A percentile compares a stretch with the other conserved stretches of the same genome.
phyloP scores from a whole-genome alignment of 2,797 vertebrate genomes.

The Lithobates pipiens region DNA sequence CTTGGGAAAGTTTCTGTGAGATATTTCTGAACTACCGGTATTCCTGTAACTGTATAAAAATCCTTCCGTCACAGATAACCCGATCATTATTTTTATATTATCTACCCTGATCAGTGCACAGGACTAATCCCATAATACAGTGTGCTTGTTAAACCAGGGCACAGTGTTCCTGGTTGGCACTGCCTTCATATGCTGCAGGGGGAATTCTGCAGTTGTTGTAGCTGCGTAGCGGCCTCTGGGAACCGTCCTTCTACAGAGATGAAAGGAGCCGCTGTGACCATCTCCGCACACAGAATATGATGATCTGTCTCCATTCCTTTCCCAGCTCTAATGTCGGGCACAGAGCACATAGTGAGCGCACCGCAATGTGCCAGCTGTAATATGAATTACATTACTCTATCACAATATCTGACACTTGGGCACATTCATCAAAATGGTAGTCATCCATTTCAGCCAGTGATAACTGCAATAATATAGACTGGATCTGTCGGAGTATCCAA shows the following conservation, averaged over 20 bases:
- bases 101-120: background rate
- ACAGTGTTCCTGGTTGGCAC: conserved; percentile 10
- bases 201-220: conserved; percentile 33
- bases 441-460: background rate
- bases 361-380: background rate
- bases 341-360: background rate
- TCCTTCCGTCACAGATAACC: background rate
- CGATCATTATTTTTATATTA: background rate
- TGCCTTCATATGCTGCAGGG: background rate
- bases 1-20: background rate
- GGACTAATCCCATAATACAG: background rate
- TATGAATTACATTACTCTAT: background rate
- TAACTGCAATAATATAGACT: background rate
- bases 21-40: background rate
- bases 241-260: conserved; percentile 27
- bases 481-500: too few species aligned
- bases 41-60: background rate
- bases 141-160: conserved; percentile 4
- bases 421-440: background rate
- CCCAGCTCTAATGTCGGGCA: background rate
- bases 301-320: conserved; percentile 19
- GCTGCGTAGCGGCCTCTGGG: conserved; percentile 18
- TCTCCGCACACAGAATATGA: conserved; percentile 13
- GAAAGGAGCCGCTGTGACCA: conserved; percentile 24
- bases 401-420: background rate